A percentile compares a stretch with the other conserved stretches of the same genome.
Evolutionary conservation across 2,888 invertebrate genomes (phyloP).

Genomic region (Adineta ricciae): DNA sequence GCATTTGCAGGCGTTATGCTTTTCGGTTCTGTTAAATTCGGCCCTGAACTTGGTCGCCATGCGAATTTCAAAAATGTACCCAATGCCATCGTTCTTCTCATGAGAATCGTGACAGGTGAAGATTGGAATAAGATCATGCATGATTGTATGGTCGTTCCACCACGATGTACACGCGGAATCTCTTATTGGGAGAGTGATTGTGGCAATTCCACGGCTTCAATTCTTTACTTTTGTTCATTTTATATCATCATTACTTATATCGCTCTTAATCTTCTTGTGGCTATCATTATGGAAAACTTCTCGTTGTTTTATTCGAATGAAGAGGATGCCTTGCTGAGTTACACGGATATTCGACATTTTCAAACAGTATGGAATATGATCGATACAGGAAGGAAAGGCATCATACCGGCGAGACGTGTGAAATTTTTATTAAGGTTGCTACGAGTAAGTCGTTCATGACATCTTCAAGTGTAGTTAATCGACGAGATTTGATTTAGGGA

Average conservation of each 20-base stretch:
- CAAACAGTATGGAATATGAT: constrained; percentile 99
- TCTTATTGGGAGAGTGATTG: constrained; percentile 99
- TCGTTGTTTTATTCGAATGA: constrained; percentile 98
- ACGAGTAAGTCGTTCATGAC: constrained; percentile 50
- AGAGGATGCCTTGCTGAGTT: constrained; percentile 92
- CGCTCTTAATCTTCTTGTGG: constrained; percentile 91
- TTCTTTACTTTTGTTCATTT: constrained; percentile 96
- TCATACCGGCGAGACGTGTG: constrained; percentile 83
- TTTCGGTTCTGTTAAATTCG: constrained; percentile 97
- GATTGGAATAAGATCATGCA: constrained; percentile 99
- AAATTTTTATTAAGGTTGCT: constrained; percentile 63
- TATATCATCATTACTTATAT: constrained; percentile 99
- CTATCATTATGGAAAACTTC: constrained; percentile 99
- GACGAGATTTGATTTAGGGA: constrained; percentile 53
- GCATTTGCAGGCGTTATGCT: constrained; percentile 94
- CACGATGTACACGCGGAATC: constrained; percentile 71
- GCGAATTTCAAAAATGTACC: constrained; percentile 97
- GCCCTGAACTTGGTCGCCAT: constrained; percentile 89
- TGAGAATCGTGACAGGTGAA: constrained; percentile 98
- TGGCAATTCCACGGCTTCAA: constrained; percentile 92
- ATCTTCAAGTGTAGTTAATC: too few species aligned
- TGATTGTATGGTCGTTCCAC: constrained; percentile 43
- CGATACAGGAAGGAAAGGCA: constrained; percentile 89
- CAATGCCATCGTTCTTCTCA: constrained; percentile 91
- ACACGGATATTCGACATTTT: constrained; percentile 95